Evolutionary conservation across 2,797 vertebrate genomes (phyloP).

Genomic region (Dicrostonyx torquatus): DNA sequence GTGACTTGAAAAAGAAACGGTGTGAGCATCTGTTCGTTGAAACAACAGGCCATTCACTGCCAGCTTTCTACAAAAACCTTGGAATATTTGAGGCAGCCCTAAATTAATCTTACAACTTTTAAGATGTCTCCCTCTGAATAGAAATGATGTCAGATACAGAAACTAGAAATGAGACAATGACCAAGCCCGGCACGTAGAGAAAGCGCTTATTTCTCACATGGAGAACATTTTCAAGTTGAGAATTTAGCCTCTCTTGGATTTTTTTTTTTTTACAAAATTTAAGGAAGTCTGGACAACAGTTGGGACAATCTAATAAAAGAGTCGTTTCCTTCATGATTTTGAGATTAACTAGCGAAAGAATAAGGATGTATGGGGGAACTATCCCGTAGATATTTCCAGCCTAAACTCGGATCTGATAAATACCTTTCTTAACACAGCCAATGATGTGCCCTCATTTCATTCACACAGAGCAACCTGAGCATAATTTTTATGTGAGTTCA

Average conservation of each 20-base stretch:
- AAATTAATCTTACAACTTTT: neutral
- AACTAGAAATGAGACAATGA: conserved; percentile 10
- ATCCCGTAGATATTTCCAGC: neutral
- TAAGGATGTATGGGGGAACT: neutral
- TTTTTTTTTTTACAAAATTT: conserved; percentile 23
- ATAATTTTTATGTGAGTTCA: conserved; percentile 8
- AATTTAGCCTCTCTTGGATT: conserved; percentile 9
- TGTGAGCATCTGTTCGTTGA: too few species aligned
- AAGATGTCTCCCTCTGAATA: neutral
- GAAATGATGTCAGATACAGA: conserved; percentile 3
- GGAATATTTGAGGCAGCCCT: neutral
- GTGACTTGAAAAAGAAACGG: neutral
- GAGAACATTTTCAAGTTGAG: neutral
- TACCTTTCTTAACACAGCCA: neutral
- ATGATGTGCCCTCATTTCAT: neutral
- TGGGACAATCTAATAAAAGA: conserved; percentile 17
- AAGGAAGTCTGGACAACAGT: neutral
- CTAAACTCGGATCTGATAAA: conserved; percentile 2
- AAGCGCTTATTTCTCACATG: neutral
- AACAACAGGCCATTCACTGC: neutral
- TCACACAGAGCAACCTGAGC: neutral
- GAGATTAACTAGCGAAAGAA: conserved; percentile 58
- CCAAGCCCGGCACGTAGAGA: neutral
- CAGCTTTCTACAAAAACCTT: neutral
- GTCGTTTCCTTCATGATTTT: conserved; percentile 33